Conservation (phyloP, 2,113 vertebrate species). For the Pholis gunnellus region DNA sequence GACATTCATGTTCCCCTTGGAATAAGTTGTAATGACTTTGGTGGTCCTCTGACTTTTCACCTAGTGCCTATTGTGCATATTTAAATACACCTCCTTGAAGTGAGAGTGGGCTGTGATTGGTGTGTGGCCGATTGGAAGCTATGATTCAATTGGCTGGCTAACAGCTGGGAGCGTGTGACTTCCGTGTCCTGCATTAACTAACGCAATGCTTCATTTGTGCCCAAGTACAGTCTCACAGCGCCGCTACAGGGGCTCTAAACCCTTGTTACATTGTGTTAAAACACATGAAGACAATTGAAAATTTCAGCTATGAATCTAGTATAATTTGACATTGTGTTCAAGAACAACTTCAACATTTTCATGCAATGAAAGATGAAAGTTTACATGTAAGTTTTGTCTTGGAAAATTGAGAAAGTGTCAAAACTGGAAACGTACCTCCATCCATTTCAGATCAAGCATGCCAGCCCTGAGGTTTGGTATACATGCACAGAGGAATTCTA, state of each 20-base stretch:
- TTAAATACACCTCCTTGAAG: too few relatives aligned
- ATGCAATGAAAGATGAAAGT: not conserved
- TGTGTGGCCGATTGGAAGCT: too few relatives aligned
- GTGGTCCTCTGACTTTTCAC: not conserved
- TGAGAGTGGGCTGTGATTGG: too few relatives aligned
- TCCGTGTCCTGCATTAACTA: too few relatives aligned
- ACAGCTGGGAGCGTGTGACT: too few relatives aligned
- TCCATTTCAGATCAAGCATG: not conserved
- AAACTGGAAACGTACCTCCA: not conserved
- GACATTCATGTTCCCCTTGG: too few relatives aligned
- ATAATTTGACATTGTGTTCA: not conserved
- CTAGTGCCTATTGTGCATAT: too few relatives aligned
- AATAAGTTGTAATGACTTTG: not conserved
- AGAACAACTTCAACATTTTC: not conserved
- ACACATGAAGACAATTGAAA: not conserved
- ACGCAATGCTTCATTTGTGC: not conserved
- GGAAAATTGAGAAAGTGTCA: not conserved
- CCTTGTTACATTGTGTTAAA: not conserved
- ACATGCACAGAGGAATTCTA: slow-evolving; percentile 1
- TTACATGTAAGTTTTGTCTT: not conserved
- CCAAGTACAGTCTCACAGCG: not conserved
- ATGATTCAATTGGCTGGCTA: too few relatives aligned
- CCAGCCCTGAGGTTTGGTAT: not conserved
- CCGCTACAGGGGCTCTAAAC: not conserved
- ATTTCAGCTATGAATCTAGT: not conserved